These are phyloP conservation scores for Bathynomus jamesi DNA, from an alignment of 1,140 invertebrate species.

Conservation along the genomic window DNA sequence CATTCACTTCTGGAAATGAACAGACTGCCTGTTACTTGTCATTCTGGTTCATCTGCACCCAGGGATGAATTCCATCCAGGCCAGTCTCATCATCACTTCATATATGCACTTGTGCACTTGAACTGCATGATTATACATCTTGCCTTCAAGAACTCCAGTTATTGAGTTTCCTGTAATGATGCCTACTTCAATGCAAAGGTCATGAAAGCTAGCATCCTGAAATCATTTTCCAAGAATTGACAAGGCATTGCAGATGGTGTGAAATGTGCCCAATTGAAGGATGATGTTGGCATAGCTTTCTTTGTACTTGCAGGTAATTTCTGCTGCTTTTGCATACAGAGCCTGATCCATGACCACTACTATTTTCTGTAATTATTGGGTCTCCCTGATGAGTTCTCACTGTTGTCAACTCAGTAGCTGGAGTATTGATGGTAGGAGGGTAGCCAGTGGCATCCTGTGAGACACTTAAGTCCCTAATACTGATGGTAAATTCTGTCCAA, in stretches of 20 bases:
- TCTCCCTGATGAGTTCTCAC: slow-evolving; percentile 7
- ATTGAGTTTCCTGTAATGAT: slow-evolving; percentile 32
- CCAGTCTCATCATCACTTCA: too few species aligned
- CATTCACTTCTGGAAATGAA: too few species aligned
- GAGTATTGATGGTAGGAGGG: slow-evolving; percentile 6
- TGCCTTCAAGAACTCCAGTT: slow-evolving; percentile 23
- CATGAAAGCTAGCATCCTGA: too few species aligned
- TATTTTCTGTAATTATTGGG: slow-evolving; percentile 5
- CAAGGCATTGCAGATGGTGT: slow-evolving; percentile 20
- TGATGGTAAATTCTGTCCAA: too few species aligned
- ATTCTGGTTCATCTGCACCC: background rate
- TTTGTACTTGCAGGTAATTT: slow-evolving; percentile 10
- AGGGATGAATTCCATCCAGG: background rate
- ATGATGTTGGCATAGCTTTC: too few species aligned
- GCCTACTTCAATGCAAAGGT: slow-evolving; percentile 35
- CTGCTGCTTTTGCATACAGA: too few species aligned
- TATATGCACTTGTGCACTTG: slow-evolving; percentile 27
- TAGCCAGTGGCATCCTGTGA: background rate
- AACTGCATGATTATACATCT: slow-evolving; percentile 30
- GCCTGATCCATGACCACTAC: slow-evolving; percentile 11
- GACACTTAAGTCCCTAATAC: too few species aligned
- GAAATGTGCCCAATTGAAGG: too few species aligned
- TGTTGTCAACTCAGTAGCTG: slow-evolving; percentile 7
- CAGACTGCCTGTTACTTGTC: background rate
- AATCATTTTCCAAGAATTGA: too few species aligned